Conservation (phyloP, 2,797 vertebrate genomes). For the Peromyscus aztecus region DNA sequence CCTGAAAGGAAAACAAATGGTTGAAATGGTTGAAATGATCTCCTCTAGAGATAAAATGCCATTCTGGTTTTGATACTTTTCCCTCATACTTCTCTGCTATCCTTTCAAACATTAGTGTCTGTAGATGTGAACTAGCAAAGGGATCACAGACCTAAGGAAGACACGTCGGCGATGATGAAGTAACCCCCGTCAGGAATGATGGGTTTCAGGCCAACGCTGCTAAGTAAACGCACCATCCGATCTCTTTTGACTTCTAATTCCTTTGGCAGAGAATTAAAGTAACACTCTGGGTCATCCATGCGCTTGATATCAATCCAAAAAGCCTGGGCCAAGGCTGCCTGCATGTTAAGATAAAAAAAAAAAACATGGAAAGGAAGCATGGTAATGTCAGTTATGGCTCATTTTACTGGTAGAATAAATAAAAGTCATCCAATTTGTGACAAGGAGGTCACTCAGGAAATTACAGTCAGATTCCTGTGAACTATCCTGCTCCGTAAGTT, state of each 20-base stretch:
- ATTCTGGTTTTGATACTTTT: neutral
- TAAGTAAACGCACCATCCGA: slow-evolving; percentile 92
- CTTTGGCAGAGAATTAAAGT: slow-evolving; percentile 93
- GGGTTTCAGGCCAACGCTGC: slow-evolving; percentile 92
- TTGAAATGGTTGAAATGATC: neutral
- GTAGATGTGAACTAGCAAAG: slow-evolving; percentile 57
- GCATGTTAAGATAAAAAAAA: slow-evolving; percentile 66
- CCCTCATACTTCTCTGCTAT: neutral
- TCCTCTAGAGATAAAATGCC: slow-evolving; percentile 18
- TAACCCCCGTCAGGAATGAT: slow-evolving; percentile 97
- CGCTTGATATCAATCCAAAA: slow-evolving; percentile 91
- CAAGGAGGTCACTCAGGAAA: slow-evolving; percentile 40
- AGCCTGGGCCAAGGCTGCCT: slow-evolving; percentile 96
- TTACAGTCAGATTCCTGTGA: slow-evolving; percentile 28
- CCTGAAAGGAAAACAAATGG: neutral
- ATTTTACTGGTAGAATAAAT: slow-evolving; percentile 45
- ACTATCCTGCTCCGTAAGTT: neutral
- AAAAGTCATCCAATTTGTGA: slow-evolving; percentile 20
- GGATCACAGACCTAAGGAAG: slow-evolving; percentile 90
- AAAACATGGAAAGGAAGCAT: slow-evolving; percentile 51
- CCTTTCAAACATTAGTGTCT: neutral
- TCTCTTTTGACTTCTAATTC: slow-evolving; percentile 95
- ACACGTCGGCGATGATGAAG: slow-evolving; percentile 96
- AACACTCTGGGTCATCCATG: slow-evolving; percentile 95
- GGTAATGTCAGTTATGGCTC: slow-evolving; percentile 37